Percentiles rank a stretch among this genome's conserved stretches.
Conservation (phyloP, 1,140 invertebrate genomes). For the Planococcus citri region DNA sequence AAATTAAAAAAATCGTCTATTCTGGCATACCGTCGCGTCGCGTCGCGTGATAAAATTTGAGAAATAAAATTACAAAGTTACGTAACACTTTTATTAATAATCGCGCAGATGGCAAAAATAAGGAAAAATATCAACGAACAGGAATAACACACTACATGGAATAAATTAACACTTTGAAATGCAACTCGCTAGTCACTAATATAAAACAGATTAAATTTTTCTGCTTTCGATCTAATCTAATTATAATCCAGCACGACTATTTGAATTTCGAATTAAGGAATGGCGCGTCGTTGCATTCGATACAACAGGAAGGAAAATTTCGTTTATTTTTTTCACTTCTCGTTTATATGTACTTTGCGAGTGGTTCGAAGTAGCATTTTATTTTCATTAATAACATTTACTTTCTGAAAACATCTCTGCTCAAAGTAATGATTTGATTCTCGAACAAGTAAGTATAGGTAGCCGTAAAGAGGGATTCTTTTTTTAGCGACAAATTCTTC, state of each 20-base stretch:
- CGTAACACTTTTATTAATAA: not conserved
- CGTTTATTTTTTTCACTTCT: not conserved
- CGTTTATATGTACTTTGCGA: not conserved
- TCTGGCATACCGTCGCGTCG: no score
- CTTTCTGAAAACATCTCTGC: not conserved
- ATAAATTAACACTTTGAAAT: not conserved
- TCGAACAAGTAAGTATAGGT: no score
- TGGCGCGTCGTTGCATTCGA: not conserved
- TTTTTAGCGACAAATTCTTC: not conserved
- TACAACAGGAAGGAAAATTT: not conserved
- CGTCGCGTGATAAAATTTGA: no score
- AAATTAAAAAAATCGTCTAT: no score
- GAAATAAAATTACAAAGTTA: no score
- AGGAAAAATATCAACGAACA: not conserved
- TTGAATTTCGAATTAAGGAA: no score
- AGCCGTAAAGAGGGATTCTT: not conserved
- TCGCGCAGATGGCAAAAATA: not conserved
- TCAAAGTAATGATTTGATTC: not conserved
- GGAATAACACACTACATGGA: not conserved
- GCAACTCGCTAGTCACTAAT: not conserved
- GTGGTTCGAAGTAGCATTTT: not conserved
- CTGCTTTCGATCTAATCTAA: not conserved
- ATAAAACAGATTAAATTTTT: slow-evolving; percentile 5
- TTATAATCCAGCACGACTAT: not conserved
- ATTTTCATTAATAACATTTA: slow-evolving; percentile 1